Evolutionary conservation across 2,797 vertebrate genomes (phyloP).

Genomic region (Galagoides demidoff): DNA sequence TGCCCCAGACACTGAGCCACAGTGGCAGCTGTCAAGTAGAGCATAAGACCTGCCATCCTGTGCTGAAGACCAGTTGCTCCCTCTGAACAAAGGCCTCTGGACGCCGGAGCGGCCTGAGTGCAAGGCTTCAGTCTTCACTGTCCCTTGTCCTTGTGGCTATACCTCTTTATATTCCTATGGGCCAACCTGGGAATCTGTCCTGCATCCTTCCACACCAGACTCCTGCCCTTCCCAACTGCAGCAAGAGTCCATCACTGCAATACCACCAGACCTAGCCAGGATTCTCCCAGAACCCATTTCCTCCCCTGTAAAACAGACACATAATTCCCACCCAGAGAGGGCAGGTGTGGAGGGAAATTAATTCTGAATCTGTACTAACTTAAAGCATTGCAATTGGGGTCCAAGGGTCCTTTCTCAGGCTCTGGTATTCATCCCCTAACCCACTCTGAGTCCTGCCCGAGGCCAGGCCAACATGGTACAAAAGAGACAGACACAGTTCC

Average conservation of each 20-base stretch:
- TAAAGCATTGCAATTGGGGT: neutral
- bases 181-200: neutral
- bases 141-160: neutral
- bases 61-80: neutral
- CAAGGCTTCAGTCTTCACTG: too few species aligned
- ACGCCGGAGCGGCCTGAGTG: neutral
- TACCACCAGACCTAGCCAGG: neutral
- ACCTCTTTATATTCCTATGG: too few species aligned
- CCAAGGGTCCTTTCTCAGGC: neutral
- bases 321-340: neutral
- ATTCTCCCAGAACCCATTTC: neutral
- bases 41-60: neutral
- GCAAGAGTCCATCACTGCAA: neutral
- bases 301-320: neutral
- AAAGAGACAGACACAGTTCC: neutral
- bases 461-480: neutral
- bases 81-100: neutral
- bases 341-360: neutral
- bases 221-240: neutral
- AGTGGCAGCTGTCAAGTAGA: neutral
- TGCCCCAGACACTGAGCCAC: accelerated
- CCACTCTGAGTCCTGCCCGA: accelerated
- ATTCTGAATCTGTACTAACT: neutral
- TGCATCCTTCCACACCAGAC: neutral
- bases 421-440: neutral